Evolutionary conservation across 2,888 invertebrate genomes (phyloP).

Genomic region (Cephus spinipes): DNA sequence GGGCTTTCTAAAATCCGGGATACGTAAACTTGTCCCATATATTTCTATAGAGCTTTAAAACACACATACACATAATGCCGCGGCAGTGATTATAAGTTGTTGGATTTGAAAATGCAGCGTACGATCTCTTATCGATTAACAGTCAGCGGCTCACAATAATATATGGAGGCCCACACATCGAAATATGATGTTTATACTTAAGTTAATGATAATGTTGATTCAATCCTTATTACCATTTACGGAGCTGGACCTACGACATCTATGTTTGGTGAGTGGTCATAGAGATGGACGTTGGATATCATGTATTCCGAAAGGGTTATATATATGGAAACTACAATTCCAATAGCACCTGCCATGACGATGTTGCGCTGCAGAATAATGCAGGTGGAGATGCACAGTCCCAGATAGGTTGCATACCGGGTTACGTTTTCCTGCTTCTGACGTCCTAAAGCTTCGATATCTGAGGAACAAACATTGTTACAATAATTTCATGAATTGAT

Average conservation of each 20-base stretch:
- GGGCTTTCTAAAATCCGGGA: not conserved
- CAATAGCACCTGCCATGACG: constrained; percentile 81
- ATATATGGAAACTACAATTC: constrained; percentile 83
- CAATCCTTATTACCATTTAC: not conserved
- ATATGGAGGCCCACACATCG: not conserved
- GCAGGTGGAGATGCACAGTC: constrained; percentile 85
- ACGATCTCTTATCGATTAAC: not conserved
- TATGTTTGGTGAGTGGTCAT: constrained; percentile 53
- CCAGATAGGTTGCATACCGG: constrained; percentile 86
- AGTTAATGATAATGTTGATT: not conserved
- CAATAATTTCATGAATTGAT: constrained; percentile 8
- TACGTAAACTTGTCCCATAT: not conserved
- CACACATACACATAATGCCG: not conserved
- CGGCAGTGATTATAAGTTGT: not conserved
- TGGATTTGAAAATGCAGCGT: not conserved
- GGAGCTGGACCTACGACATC: constrained; percentile 45
- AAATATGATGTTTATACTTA: not conserved
- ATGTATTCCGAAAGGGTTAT: constrained; percentile 90
- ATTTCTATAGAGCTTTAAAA: not conserved
- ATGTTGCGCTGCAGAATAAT: constrained; percentile 87
- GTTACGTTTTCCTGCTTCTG: constrained; percentile 73
- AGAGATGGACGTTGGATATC: constrained; percentile 54
- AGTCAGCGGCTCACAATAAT: not conserved
- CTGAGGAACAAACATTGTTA: constrained; percentile 30
- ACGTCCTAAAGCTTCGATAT: constrained; percentile 60